phyloP scores from a whole-genome alignment of 2,888 invertebrate genomes.

The Leptinotarsa peninsularis region DNA sequence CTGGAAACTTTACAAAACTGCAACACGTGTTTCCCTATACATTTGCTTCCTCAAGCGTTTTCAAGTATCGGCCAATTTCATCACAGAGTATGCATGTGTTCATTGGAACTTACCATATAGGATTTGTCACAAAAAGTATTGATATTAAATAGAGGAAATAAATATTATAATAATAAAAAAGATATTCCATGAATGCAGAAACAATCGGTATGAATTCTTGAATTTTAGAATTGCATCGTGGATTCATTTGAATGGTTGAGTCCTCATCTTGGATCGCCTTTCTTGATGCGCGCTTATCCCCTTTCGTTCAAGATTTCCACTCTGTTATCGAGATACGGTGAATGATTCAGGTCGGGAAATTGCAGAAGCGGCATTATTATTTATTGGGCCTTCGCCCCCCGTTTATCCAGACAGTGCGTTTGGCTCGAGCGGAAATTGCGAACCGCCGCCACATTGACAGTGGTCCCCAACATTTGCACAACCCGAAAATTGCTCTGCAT shows the following conservation, averaged over 20 bases:
- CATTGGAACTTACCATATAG: too few relatives aligned
- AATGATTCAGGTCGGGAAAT: slow-evolving; percentile 60
- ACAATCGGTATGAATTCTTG: too few relatives aligned
- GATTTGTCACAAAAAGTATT: too few relatives aligned
- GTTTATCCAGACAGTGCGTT: slow-evolving; percentile 45
- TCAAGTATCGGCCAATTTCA: too few relatives aligned
- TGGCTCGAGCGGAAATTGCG: slow-evolving; percentile 57
- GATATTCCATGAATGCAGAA: too few relatives aligned
- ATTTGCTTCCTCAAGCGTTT: too few relatives aligned
- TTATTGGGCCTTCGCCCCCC: slow-evolving; percentile 49
- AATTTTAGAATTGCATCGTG: too few relatives aligned
- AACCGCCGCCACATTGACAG: slow-evolving; percentile 52
- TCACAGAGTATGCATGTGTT: too few relatives aligned
- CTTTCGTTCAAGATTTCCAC: slow-evolving; percentile 15
- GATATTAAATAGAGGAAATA: too few relatives aligned
- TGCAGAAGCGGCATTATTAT: slow-evolving; percentile 56
- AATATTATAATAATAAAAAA: too few relatives aligned
- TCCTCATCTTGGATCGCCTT: neutral
- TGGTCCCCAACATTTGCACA: slow-evolving; percentile 39
- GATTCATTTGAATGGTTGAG: neutral
- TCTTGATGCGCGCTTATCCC: neutral
- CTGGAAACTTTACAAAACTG: too few relatives aligned
- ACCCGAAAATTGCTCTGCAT: slow-evolving; percentile 13
- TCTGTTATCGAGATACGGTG: slow-evolving; percentile 51
- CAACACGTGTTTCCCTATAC: too few relatives aligned